Evolutionary conservation across 2,797 vertebrate species (phyloP).

Genomic region (Rhynchotus rufescens): DNA sequence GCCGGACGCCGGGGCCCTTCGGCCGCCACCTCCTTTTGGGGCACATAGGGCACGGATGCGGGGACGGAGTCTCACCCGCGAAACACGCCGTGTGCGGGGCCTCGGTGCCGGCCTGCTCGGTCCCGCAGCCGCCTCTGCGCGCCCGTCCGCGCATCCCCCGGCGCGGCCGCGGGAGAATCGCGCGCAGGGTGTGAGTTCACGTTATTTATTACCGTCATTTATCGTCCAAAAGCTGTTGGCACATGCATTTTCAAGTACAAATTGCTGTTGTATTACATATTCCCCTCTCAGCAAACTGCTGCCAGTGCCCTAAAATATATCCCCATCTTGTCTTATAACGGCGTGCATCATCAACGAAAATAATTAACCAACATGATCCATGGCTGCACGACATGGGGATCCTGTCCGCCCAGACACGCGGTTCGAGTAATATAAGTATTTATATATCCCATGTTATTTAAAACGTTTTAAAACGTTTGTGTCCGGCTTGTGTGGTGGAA

Average conservation of each 20-base stretch:
- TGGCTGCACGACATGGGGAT: neutral
- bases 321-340: constrained; percentile 31
- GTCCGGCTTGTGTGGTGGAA: neutral
- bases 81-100: neutral
- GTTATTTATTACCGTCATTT: constrained; percentile 71
- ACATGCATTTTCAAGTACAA: constrained; percentile 70
- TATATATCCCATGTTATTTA: neutral
- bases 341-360: constrained; percentile 46
- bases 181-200: constrained; percentile 1
- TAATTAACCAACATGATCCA: constrained; percentile 10
- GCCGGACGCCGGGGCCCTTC: neutral
- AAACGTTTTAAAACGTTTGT: neutral
- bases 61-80: accelerated
- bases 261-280: constrained; percentile 55
- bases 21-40: neutral
- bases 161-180: neutral
- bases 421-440: neutral
- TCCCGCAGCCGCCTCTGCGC: neutral
- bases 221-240: constrained; percentile 54
- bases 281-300: constrained; percentile 34
- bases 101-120: accelerated
- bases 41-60: accelerated
- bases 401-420: neutral
- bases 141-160: neutral
- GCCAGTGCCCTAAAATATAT: constrained; percentile 39